Evolutionary conservation across 1,140 invertebrate genomes (phyloP), one percentile per base, ranked within the genome.

Genomic region (Laodelphax striatellus): DNA sequence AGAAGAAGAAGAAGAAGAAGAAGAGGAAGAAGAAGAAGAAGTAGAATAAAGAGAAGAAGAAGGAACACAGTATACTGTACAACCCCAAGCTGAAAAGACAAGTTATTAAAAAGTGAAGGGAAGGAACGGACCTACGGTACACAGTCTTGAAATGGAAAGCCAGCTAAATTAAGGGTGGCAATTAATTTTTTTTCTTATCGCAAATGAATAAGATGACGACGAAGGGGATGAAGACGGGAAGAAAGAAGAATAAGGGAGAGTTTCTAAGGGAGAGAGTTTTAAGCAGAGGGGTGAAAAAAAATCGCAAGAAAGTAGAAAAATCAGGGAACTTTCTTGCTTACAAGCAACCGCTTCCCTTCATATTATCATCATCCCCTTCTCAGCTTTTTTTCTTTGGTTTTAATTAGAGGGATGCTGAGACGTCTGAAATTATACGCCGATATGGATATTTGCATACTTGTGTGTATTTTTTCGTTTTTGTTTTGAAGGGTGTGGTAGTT

Each of bases 381-480:
- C 24, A 28, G 24, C 6, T 6, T 28, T 28, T 28, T 28, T 38
- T 38, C 34, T 38, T 38, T 22, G 46, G 46, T 50, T 50, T 50
- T 50, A 50, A 50, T 50, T 50, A 50, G 46, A 50, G 46, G 46
- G 46, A 50, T 50, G 46, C 46, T 50, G 43, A 28, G 24, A 44
- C 43, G 9, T 44, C 43, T 19, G 21, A 50, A 50, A 50, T 50
- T 17, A 50, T 50, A 50, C 46, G 46, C 11, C 21, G 46, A 22
- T 19, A 50, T 50, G 46, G 46, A 50, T 50, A 50, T 50, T 50
- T 50, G 46, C 46, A 50, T 50, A 50, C 46, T 50, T 50, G 46
- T 50, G 46, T 50, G 16, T 50, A 10, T 4, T 50, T 50, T 50
- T 19, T 38, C 10, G 10, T 38, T 38, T 28, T 28, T 28, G 24